phyloP scores from a whole-genome alignment of 2,113 vertebrate genomes.

The Pionites leucogaster region DNA sequence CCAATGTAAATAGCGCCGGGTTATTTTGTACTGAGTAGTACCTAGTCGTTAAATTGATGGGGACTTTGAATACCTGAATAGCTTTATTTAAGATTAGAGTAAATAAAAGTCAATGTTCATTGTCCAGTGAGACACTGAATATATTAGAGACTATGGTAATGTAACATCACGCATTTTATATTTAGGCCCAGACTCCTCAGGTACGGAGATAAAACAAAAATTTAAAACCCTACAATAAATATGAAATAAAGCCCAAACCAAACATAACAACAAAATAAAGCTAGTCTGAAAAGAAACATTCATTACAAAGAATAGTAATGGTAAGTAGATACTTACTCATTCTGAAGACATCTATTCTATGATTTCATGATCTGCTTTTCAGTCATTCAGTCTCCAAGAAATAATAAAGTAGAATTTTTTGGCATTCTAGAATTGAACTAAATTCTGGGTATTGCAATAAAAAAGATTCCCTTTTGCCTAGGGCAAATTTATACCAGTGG shows the following conservation, averaged over 20 bases:
- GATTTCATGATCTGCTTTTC: not conserved
- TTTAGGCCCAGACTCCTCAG: not conserved
- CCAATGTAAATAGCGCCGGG: not conserved
- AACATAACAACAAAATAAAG: not conserved
- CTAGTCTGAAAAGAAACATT: not conserved
- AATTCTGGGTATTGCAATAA: not conserved
- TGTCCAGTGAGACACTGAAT: not conserved
- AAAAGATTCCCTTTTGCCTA: not conserved
- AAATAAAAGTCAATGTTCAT: not conserved
- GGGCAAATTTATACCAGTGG: not conserved
- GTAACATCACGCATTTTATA: not conserved
- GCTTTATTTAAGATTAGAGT: not conserved
- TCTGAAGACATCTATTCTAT: not conserved
- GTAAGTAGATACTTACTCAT: not conserved
- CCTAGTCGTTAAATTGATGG: not conserved
- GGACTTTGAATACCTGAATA: not conserved
- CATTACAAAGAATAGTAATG: not conserved
- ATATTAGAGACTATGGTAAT: not conserved
- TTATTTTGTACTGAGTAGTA: not conserved
- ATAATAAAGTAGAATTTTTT: not conserved
- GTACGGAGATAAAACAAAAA: not conserved
- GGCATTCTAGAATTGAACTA: not conserved
- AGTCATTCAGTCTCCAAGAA: not conserved
- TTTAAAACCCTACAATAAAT: not conserved
- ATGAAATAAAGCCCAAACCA: not conserved